phyloP scores from a whole-genome alignment of 2,888 invertebrate species.

The Entomobrya proxima region DNA sequence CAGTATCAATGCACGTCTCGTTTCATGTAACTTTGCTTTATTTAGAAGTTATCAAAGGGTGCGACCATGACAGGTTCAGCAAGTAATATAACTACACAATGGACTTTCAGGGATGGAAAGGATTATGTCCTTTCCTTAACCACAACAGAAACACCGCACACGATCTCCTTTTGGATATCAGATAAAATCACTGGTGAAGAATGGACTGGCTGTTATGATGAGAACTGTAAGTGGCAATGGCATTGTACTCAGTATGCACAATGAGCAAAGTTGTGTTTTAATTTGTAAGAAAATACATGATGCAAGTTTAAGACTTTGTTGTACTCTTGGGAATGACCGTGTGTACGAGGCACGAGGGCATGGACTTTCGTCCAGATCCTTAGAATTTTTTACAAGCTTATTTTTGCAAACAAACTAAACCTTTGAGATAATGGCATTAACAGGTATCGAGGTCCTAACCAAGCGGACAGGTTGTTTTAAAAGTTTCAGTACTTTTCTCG shows the following conservation, averaged over 20 bases:
- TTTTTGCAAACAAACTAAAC: background rate
- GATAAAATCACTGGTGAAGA: slow-evolving; percentile 80
- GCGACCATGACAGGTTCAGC: slow-evolving; percentile 53
- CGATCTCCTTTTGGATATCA: slow-evolving; percentile 79
- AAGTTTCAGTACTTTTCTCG: slow-evolving; percentile 80
- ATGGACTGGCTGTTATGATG: slow-evolving; percentile 80
- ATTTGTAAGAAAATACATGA: slow-evolving; percentile 72
- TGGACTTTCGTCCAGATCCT: too few species aligned
- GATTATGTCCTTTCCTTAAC: slow-evolving; percentile 72
- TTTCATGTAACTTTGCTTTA: slow-evolving; percentile 7
- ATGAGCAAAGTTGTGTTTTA: background rate
- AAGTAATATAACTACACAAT: slow-evolving; percentile 65
- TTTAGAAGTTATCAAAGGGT: slow-evolving; percentile 1
- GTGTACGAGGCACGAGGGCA: too few species aligned
- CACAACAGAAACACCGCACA: slow-evolving; percentile 76
- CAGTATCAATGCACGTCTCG: background rate
- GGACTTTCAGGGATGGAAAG: slow-evolving; percentile 72
- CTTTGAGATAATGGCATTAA: slow-evolving; percentile 61
- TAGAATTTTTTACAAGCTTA: slow-evolving; percentile 24
- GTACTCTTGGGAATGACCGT: slow-evolving; percentile 45
- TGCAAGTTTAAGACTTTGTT: background rate
- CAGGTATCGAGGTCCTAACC: slow-evolving; percentile 80
- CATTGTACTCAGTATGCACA: background rate
- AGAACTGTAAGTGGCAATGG: slow-evolving; percentile 77
- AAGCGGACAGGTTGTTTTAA: slow-evolving; percentile 81